A percentile compares a stretch with the other conserved stretches of the same genome.
phyloP scores from a whole-genome alignment of 2,113 vertebrate species.

The Pseudorectes ferrugineus region DNA sequence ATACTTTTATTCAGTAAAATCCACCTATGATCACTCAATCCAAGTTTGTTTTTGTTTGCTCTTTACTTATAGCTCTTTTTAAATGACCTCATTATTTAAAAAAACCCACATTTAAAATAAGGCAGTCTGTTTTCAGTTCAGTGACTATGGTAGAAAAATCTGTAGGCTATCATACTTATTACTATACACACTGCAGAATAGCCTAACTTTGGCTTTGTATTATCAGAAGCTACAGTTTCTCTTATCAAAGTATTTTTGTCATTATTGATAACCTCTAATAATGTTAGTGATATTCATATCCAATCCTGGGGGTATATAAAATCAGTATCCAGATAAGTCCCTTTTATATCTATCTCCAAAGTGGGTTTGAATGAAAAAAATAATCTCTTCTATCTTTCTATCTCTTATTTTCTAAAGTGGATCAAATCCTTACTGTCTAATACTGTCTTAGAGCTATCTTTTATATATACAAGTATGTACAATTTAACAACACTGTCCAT shows the following conservation, averaged over 20 bases:
- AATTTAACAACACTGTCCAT: neutral
- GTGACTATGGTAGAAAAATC: neutral
- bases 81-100: neutral
- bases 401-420: neutral
- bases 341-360: neutral
- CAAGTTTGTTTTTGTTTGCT: neutral
- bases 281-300: neutral
- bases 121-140: neutral
- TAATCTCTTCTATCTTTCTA: neutral
- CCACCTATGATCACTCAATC: neutral
- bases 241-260: neutral
- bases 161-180: neutral
- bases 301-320: neutral
- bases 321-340: neutral
- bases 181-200: neutral
- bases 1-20: neutral
- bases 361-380: neutral
- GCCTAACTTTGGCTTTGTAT: neutral
- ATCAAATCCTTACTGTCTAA: neutral
- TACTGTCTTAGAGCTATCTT: neutral
- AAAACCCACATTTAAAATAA: neutral
- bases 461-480: neutral
- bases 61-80: neutral
- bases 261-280: neutral
- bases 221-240: neutral